Evolutionary conservation across 1,140 invertebrate genomes (phyloP).

Genomic region (Neodiprion lecontei): DNA sequence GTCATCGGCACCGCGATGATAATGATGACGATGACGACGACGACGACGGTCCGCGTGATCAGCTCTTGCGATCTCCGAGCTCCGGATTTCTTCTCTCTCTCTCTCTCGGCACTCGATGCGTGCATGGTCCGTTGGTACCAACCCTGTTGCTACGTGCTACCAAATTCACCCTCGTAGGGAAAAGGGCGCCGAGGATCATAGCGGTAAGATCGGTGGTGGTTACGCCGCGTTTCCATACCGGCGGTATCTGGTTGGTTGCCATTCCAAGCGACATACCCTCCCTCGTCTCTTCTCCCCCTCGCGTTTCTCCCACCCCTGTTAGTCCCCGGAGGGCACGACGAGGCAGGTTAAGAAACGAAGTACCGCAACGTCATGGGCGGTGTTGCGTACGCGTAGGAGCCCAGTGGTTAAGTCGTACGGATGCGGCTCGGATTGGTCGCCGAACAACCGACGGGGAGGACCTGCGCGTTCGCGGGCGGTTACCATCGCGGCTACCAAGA

Average conservation of each 20-base stretch:
- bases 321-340: background rate
- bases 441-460: background rate
- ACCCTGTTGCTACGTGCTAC: too few relatives aligned
- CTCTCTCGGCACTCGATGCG: too few relatives aligned
- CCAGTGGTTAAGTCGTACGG: background rate
- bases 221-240: background rate
- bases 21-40: too few relatives aligned
- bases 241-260: background rate
- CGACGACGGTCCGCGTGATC: too few relatives aligned
- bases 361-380: background rate
- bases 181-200: background rate
- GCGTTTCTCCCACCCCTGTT: too few relatives aligned
- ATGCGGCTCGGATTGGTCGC: background rate
- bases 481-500: background rate
- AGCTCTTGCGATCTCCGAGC: too few relatives aligned
- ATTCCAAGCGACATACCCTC: background rate
- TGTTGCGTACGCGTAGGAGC: background rate
- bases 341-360: background rate
- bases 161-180: too few relatives aligned
- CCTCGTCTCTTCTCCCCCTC: background rate
- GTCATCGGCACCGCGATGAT: too few relatives aligned
- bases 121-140: too few relatives aligned
- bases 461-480: slow-evolving; percentile 3
- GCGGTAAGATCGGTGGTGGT: background rate
- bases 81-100: too few relatives aligned